Conservation (phyloP, 1,140 invertebrate species). For the Cydia strobilella region DNA sequence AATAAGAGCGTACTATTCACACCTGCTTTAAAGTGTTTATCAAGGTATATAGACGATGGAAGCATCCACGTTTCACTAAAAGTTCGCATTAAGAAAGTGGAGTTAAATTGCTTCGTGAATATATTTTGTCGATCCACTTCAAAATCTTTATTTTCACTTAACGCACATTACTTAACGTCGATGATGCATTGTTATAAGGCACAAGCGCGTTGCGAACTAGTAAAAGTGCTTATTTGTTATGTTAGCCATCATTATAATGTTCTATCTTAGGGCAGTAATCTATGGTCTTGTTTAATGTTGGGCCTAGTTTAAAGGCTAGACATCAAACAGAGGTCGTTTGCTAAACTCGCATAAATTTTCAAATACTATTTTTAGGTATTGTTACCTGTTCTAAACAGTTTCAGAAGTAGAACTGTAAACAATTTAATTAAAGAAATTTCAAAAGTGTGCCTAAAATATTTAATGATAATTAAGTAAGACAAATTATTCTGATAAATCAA, state of each 20-base stretch:
- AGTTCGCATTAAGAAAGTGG: too few relatives aligned
- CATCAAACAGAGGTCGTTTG: conserved; percentile 16
- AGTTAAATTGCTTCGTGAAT: too few relatives aligned
- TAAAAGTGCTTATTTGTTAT: not conserved
- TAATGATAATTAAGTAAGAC: not conserved
- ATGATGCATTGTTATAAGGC: too few relatives aligned
- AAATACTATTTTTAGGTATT: not conserved
- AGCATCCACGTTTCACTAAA: too few relatives aligned
- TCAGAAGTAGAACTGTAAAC: not conserved
- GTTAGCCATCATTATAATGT: not conserved
- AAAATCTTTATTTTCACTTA: too few relatives aligned
- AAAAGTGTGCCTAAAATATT: not conserved
- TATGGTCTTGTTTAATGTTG: not conserved
- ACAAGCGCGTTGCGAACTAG: too few relatives aligned
- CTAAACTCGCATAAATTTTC: conserved; percentile 18
- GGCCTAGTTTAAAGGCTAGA: conserved; percentile 4
- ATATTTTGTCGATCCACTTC: too few relatives aligned
- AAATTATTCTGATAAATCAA: not conserved
- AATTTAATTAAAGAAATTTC: not conserved
- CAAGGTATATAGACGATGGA: too few relatives aligned
- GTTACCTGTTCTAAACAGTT: not conserved
- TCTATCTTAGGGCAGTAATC: not conserved
- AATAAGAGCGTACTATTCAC: too few relatives aligned
- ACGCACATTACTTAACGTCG: too few relatives aligned
- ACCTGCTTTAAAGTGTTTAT: too few relatives aligned